Base-by-base conservation (phyloP, 1,140 invertebrate genomes). In the Calycopis cecrops region DNA sequence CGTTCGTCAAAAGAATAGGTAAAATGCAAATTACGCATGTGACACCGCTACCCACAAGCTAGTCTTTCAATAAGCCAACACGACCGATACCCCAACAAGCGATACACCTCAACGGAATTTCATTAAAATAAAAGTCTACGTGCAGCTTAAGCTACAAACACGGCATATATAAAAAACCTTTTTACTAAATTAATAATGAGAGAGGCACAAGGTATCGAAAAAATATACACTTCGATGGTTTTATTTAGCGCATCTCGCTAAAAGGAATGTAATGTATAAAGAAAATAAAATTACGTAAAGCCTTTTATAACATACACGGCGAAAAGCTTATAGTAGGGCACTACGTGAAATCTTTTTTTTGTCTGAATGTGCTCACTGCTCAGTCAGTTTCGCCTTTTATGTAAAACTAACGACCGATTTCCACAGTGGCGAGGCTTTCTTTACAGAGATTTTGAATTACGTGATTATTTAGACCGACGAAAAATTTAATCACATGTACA, bases 381-480 rank as follows among this genome's bases (percentile, higher is more conserved):
- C 21, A 28, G 21, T 28, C 21, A 6, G 21, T 6, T 28, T 28
- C 21, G 21, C 21, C 9, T 44, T 58, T 57, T 55, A 58, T 62
- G 56, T 52, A 62, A 58, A 58, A 51, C 56, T 55, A 62, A 58
- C 52, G 56, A 51, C 35, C 40, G 54, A 21, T 21, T 51, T 52
- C 52, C 52, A 51, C 11, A 18, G 57, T 38, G 2, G 7, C 16
- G 14, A 16, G 40, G 2, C 21, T 35, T 38, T 40, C 57, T 55
- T 55, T 44, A 40, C 60, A 55, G 51, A 57, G 53, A 51, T 47
- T 55, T 52, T 57, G 55, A 62, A 62, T 62, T 62, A 62, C 57
- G 55, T 55, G 55, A 62, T 62, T 57, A 62, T 62, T 62, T 57
- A 28, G 21, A 28, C 21, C 21, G 21, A 28, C 21, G 6, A 6